Conservation (phyloP, 1,140 invertebrate species). For the Scaptomyza montana region DNA sequence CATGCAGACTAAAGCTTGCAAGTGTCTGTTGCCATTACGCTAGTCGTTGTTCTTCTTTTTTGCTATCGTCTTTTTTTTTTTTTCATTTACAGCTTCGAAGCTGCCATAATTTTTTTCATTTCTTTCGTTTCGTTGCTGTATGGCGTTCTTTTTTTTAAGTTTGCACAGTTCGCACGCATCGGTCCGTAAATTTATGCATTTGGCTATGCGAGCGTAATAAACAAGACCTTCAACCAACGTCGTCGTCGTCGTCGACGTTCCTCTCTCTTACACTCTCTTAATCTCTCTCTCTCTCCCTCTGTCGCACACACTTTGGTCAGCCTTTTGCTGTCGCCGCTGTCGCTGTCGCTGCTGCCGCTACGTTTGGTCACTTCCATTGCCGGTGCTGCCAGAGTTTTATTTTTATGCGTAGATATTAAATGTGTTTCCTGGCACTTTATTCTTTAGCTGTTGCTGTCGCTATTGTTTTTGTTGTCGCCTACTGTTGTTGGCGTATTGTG, state of each 20-base stretch:
- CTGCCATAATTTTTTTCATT: slow-evolving; percentile 60
- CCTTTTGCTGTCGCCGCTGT: slow-evolving; percentile 23
- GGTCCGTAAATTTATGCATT: slow-evolving; percentile 82
- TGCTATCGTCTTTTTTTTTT: slow-evolving; percentile 65
- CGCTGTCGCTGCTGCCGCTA: slow-evolving; percentile 24
- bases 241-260: slow-evolving; percentile 37
- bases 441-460: slow-evolving; percentile 54
- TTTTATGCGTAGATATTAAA: slow-evolving; percentile 83
- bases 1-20: slow-evolving; percentile 66
- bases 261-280: slow-evolving; percentile 8
- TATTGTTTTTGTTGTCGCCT: slow-evolving; percentile 30
- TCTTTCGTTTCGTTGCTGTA: slow-evolving; percentile 19
- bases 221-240: slow-evolving; percentile 79
- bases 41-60: slow-evolving; percentile 23
- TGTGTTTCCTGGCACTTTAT: slow-evolving; percentile 82
- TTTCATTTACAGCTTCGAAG: slow-evolving; percentile 72
- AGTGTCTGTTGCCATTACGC: slow-evolving; percentile 53
- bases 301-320: slow-evolving; percentile 32
- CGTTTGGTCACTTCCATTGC: slow-evolving; percentile 77
- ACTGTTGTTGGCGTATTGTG: slow-evolving; percentile 72
- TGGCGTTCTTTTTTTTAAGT: slow-evolving; percentile 65
- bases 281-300: slow-evolving; percentile 4
- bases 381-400: slow-evolving; percentile 77
- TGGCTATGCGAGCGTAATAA: slow-evolving; percentile 81
- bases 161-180: slow-evolving; percentile 80